phyloP scores from a whole-genome alignment of 2,113 vertebrate genomes.

The Colinus virginianus region DNA sequence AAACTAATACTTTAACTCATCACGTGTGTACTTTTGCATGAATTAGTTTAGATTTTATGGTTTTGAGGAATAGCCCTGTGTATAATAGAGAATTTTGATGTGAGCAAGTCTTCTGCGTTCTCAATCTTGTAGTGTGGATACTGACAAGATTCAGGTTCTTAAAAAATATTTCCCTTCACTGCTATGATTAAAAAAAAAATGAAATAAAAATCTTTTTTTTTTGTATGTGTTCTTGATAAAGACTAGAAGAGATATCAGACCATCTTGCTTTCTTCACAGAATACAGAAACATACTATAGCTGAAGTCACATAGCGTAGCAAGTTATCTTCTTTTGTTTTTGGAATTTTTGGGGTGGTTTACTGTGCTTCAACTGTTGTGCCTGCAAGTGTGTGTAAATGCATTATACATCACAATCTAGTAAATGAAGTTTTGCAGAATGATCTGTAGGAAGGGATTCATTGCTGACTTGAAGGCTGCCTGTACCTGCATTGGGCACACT shows the following conservation, averaged over 20 bases:
- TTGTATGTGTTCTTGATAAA: not conserved
- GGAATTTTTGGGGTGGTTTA: not conserved
- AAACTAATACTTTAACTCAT: not conserved
- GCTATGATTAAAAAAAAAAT: not conserved
- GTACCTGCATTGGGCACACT: accelerated
- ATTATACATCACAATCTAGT: accelerated
- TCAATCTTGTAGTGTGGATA: not conserved
- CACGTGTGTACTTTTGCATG: not conserved
- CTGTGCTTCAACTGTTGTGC: not conserved
- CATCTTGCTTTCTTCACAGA: not conserved
- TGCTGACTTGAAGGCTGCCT: not conserved
- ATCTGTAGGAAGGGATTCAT: not conserved
- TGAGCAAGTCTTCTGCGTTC: not conserved
- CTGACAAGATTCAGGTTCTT: not conserved
- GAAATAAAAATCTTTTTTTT: too few relatives aligned
- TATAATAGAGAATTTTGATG: not conserved
- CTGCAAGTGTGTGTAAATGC: not conserved
- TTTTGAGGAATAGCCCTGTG: not conserved
- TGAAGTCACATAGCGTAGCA: not conserved
- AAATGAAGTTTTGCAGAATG: not conserved
- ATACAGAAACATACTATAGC: not conserved
- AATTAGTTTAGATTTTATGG: not conserved
- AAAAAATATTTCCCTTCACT: not conserved
- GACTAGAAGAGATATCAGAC: not conserved
- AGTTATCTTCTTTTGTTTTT: not conserved